Evolutionary conservation across 2,888 invertebrate species (phyloP).

Genomic region (Pegoplata infirma): DNA sequence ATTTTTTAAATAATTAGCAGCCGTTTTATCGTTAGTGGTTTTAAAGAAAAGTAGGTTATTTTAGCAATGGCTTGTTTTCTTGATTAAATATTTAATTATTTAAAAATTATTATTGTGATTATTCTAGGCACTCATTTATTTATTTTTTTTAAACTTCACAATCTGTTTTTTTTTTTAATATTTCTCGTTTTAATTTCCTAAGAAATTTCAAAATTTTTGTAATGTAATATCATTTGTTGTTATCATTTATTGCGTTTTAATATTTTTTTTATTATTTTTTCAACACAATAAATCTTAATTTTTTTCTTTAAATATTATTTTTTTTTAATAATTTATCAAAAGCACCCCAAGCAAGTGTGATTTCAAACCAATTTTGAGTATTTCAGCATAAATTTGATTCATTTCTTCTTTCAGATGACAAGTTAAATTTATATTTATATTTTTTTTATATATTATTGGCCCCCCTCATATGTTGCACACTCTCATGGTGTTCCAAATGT

Average conservation of each 20-base stretch:
- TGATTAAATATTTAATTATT: background rate
- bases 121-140: background rate
- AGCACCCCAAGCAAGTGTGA: background rate
- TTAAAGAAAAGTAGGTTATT: background rate
- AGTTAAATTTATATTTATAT: background rate
- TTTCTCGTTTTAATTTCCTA: background rate
- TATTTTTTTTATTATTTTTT: background rate
- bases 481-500: background rate
- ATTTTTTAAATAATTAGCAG: too few relatives aligned
- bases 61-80: background rate
- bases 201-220: background rate
- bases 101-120: too few relatives aligned
- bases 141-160: background rate
- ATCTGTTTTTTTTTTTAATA: background rate
- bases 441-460: background rate
- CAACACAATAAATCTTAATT: background rate
- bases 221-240: background rate
- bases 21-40: background rate
- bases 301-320: background rate
- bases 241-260: background rate
- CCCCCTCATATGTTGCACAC: background rate
- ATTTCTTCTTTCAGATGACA: slow-evolving; percentile 47
- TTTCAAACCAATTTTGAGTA: background rate
- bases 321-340: background rate
- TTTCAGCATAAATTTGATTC: slow-evolving; percentile 37